These are phyloP conservation scores for Epirrita christyi DNA, from an alignment of 2,888 invertebrate species.

Conservation along the genomic window DNA sequence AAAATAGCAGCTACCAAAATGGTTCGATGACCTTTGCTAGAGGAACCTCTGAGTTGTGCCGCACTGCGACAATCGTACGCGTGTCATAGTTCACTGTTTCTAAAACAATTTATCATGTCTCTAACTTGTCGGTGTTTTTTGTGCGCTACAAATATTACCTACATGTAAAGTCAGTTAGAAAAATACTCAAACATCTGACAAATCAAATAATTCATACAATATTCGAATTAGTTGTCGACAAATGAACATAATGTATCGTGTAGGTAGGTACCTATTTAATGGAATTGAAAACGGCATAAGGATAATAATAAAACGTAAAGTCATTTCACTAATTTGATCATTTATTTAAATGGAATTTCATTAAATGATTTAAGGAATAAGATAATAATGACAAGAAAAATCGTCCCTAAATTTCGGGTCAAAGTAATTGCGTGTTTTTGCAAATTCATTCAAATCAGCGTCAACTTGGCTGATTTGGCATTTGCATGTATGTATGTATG, in stretches of 20 bases:
- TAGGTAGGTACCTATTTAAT: no score
- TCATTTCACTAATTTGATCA: slow-evolving; percentile 21
- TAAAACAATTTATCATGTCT: slow-evolving; percentile 70
- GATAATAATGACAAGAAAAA: slow-evolving; percentile 19
- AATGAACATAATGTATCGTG: no score
- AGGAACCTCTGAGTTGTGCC: slow-evolving; percentile 18
- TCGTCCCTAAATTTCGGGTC: slow-evolving; percentile 15
- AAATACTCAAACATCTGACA: slow-evolving; percentile 7
- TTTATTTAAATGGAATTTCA: background rate
- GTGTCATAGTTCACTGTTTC: slow-evolving; percentile 78
- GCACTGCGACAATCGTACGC: slow-evolving; percentile 47
- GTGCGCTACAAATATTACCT: slow-evolving; percentile 24
- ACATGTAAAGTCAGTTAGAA: slow-evolving; percentile 9
- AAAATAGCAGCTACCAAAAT: background rate
- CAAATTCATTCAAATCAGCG: slow-evolving; percentile 18
- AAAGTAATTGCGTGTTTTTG: slow-evolving; percentile 22
- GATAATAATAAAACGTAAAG: slow-evolving; percentile 11
- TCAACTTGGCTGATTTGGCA: no score
- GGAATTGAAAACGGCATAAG: background rate
- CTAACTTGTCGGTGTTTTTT: slow-evolving; percentile 53
- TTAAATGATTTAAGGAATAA: slow-evolving; percentile 19
- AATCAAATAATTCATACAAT: slow-evolving; percentile 12
- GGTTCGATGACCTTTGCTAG: background rate
- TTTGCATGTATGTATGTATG: no score
- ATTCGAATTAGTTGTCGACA: slow-evolving; percentile 2